A percentile compares a stretch with the other conserved stretches of the same genome.
phyloP scores from a whole-genome alignment of 2,888 invertebrate species.

The Ophion slaviceki region DNA sequence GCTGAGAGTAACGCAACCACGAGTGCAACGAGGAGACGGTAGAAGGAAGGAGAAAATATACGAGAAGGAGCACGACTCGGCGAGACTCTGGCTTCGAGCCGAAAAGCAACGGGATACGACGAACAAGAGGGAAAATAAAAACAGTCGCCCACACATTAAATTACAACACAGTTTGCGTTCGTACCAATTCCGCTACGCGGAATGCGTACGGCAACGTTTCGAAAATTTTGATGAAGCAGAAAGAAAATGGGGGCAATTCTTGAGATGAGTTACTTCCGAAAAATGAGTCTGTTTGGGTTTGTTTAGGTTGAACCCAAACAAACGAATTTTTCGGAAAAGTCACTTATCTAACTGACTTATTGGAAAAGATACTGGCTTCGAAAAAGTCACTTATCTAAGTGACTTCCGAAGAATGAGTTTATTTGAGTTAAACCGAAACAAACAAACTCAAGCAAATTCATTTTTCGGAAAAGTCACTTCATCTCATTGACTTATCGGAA shows the following conservation, averaged over 20 bases:
- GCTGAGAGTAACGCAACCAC: constrained; percentile 20
- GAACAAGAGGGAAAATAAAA: not conserved
- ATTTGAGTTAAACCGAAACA: no score
- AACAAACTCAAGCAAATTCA: no score
- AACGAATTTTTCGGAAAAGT: no score
- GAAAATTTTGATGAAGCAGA: constrained; percentile 45
- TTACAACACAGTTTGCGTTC: constrained; percentile 39
- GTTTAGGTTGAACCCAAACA: no score
- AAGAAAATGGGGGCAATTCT: not conserved
- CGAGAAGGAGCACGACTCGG: constrained; percentile 2
- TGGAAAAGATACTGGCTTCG: no score
- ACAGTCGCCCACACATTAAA: not conserved
- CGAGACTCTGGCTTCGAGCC: constrained; percentile 17
- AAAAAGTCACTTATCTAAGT: no score
- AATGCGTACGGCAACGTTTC: constrained; percentile 52
- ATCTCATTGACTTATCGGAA: no score
- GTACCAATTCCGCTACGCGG: constrained; percentile 51
- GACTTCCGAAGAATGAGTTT: no score
- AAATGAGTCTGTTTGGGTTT: no score
- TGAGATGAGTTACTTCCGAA: no score
- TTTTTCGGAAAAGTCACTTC: no score
- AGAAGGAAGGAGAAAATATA: constrained; percentile 13
- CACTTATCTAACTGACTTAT: no score
- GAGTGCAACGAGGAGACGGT: constrained; percentile 5
- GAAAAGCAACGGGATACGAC: constrained; percentile 10